Conservation (phyloP, 2,797 vertebrate species). For the Craterocephalus amniculus region DNA sequence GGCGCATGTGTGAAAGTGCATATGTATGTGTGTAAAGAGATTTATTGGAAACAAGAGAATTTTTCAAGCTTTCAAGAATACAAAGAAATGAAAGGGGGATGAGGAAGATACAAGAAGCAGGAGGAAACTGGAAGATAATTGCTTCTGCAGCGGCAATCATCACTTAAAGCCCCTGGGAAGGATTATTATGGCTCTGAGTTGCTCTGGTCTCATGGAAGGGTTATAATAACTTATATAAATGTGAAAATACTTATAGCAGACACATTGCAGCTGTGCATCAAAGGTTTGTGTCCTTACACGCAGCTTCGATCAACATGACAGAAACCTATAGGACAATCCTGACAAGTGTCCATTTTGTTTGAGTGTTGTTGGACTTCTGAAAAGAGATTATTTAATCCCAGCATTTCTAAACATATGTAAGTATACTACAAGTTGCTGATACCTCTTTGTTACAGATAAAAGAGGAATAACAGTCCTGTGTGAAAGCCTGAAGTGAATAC, state of each 20-base stretch:
- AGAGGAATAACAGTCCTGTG: constrained; percentile 49
- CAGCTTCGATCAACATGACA: constrained; percentile 14
- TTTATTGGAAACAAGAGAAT: constrained; percentile 64
- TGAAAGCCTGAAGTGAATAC: constrained; percentile 66
- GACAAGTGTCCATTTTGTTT: background rate
- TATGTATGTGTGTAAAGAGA: constrained; percentile 37
- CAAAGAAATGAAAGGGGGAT: constrained; percentile 32
- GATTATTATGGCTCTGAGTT: constrained; percentile 73
- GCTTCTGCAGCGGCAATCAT: constrained; percentile 71
- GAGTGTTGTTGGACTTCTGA: background rate
- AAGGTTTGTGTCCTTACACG: constrained; percentile 39
- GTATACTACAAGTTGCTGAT: constrained; percentile 11
- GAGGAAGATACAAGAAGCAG: constrained; percentile 30
- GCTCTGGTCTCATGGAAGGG: constrained; percentile 71
- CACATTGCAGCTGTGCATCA: constrained; percentile 66
- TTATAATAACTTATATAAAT: constrained; percentile 80
- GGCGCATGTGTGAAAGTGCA: constrained; percentile 17
- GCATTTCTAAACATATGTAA: constrained; percentile 12
- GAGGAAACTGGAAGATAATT: constrained; percentile 70
- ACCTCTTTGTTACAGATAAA: constrained; percentile 45
- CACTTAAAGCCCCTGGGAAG: constrained; percentile 70
- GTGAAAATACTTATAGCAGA: constrained; percentile 77
- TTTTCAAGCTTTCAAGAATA: constrained; percentile 45
- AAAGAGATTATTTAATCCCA: constrained; percentile 13
- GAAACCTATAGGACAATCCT: constrained; percentile 8